A percentile compares a stretch with the other conserved stretches of the same genome.
Evolutionary conservation across 2,888 invertebrate genomes (phyloP).

Genomic region (Acrobeloides nanus): DNA sequence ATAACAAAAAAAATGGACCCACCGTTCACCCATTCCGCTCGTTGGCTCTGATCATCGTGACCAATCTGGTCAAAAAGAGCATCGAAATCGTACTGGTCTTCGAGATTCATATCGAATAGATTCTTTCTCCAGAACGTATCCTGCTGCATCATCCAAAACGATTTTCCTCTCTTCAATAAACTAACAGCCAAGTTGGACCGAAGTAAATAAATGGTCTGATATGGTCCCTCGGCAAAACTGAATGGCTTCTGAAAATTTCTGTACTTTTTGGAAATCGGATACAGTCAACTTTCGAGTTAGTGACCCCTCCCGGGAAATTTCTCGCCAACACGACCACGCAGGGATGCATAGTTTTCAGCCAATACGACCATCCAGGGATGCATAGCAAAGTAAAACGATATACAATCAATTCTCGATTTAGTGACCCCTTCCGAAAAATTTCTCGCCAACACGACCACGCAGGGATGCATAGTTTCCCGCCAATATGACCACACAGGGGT

Average conservation of each 20-base stretch:
- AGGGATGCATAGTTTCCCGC: too few species aligned
- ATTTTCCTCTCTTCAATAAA: constrained; percentile 42
- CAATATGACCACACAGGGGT: too few species aligned
- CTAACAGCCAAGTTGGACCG: constrained; percentile 47
- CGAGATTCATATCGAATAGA: constrained; percentile 46
- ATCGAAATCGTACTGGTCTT: constrained; percentile 41
- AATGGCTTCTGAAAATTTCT: constrained; percentile 45
- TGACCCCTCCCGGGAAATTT: too few species aligned
- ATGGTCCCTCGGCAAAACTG: constrained; percentile 51
- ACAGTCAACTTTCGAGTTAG: too few species aligned
- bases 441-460: too few species aligned
- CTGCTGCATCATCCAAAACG: constrained; percentile 54
- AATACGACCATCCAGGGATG: too few species aligned
- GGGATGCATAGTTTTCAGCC: too few species aligned
- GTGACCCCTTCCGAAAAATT: too few species aligned
- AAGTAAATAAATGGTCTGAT: constrained; percentile 50
- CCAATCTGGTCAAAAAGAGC: constrained; percentile 51
- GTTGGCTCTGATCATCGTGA: constrained; percentile 35
- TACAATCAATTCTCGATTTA: too few species aligned
- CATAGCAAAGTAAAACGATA: too few species aligned
- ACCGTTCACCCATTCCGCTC: constrained; percentile 53
- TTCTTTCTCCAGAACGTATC: constrained; percentile 36
- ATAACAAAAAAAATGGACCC: too few species aligned
- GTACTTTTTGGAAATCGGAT: constrained; percentile 3
- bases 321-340: too few species aligned